These are phyloP conservation scores for Copidosoma aretas DNA, from an alignment of 2,888 invertebrate species.

Conservation along the genomic window DNA sequence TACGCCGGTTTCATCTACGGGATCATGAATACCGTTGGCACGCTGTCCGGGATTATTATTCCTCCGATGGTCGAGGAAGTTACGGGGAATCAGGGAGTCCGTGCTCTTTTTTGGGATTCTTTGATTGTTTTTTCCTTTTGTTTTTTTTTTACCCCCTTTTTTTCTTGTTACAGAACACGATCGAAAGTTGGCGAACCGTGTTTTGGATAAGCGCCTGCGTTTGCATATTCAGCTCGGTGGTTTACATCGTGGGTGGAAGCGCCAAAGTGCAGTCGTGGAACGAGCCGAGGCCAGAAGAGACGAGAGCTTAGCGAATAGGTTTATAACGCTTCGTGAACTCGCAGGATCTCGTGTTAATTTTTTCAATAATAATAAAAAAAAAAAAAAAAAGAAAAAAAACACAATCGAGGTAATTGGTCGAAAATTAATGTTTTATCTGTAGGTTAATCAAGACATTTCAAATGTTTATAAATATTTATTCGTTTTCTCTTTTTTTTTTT, in stretches of 20 bases:
- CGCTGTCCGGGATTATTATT: conserved; percentile 75
- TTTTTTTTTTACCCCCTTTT: background rate
- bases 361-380: no score
- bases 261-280: conserved; percentile 61
- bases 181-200: conserved; percentile 58
- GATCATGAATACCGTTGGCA: conserved; percentile 76
- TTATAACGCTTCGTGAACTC: background rate
- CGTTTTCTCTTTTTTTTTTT: conserved; percentile 11
- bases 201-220: conserved; percentile 60
- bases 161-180: conserved; percentile 53
- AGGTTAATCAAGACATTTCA: background rate
- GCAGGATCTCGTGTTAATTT: no score
- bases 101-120: conserved; percentile 53
- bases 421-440: no score
- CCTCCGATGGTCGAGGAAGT: conserved; percentile 73
- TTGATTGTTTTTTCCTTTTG: conserved; percentile 23
- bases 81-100: conserved; percentile 60
- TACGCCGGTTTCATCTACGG: conserved; percentile 77
- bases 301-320: background rate
- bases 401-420: background rate
- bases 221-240: conserved; percentile 54
- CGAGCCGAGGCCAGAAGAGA: conserved; percentile 34
- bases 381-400: no score
- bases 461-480: background rate
- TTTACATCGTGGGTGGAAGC: conserved; percentile 60